These are phyloP conservation scores for Malurus cyaneus DNA, from an alignment of 2,113 vertebrate species.

Conservation along the genomic window DNA sequence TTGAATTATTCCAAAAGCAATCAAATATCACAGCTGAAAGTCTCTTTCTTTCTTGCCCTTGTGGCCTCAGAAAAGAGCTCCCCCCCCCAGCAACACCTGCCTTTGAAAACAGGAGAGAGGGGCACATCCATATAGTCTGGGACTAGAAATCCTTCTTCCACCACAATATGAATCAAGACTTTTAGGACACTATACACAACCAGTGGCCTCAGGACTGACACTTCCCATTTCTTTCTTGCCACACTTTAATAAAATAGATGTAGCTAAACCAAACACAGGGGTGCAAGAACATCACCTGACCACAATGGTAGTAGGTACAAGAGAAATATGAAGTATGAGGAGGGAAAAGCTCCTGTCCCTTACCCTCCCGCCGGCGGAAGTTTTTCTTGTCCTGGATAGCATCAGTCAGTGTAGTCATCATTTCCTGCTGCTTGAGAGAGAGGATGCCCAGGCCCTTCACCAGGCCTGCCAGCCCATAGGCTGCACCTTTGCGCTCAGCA, in stretches of 20 bases:
- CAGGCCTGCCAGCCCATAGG: slow-evolving; percentile 92
- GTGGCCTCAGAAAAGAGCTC: background rate
- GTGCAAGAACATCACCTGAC: background rate
- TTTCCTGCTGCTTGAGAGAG: slow-evolving; percentile 97
- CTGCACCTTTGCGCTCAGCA: slow-evolving; percentile 92
- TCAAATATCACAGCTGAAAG: background rate
- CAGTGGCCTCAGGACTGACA: background rate
- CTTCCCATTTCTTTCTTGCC: background rate
- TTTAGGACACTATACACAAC: background rate
- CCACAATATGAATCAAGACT: background rate
- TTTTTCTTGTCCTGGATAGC: slow-evolving; percentile 99
- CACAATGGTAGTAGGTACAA: background rate
- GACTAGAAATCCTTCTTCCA: background rate
- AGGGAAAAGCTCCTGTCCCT: background rate
- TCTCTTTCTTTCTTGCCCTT: background rate
- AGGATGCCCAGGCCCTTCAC: slow-evolving; percentile 97
- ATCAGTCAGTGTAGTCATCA: slow-evolving; percentile 93
- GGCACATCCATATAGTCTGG: too few relatives aligned
- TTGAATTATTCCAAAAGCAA: background rate
- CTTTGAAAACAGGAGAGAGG: background rate
- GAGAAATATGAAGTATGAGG: background rate
- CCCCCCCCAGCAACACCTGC: background rate
- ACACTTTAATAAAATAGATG: background rate
- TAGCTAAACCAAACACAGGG: background rate
- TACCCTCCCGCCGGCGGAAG: slow-evolving; percentile 93